Percentiles rank a stretch among this genome's conserved stretches.
Conservation (phyloP, 2,888 invertebrate genomes). For the Pandemis corylana region DNA sequence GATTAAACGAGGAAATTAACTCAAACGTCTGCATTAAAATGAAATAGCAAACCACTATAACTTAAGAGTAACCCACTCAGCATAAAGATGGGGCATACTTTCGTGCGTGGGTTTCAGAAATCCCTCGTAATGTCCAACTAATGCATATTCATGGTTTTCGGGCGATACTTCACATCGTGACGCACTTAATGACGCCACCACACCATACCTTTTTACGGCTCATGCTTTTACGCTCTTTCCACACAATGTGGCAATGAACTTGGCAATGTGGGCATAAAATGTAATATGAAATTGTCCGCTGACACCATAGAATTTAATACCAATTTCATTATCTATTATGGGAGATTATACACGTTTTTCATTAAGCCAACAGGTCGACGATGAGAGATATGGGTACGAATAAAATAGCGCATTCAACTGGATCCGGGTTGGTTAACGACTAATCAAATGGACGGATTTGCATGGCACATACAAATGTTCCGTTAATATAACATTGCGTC, state of each 20-base stretch:
- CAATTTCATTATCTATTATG: background rate
- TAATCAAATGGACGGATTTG: no score
- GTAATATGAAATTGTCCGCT: background rate
- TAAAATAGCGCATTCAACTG: background rate
- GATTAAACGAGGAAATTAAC: background rate
- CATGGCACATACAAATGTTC: no score
- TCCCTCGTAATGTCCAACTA: conserved; percentile 45
- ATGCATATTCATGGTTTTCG: conserved; percentile 53
- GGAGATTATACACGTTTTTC: background rate
- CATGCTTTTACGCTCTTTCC: conserved; percentile 37
- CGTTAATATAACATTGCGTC: no score
- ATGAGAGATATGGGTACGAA: background rate
- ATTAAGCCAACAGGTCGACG: background rate
- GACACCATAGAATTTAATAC: conserved; percentile 14
- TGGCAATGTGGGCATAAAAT: conserved; percentile 44
- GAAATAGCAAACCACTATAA: background rate
- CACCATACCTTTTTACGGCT: conserved; percentile 43
- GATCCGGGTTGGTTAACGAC: background rate
- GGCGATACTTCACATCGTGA: conserved; percentile 38
- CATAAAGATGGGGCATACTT: background rate
- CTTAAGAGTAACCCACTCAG: background rate
- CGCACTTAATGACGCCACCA: conserved; percentile 57
- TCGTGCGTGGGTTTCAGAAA: conserved; percentile 12
- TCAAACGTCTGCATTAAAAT: background rate
- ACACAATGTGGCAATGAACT: conserved; percentile 58